These are phyloP conservation scores for Tenthredo scrophulariae DNA, from an alignment of 2,888 invertebrate species.

Conservation along the genomic window DNA sequence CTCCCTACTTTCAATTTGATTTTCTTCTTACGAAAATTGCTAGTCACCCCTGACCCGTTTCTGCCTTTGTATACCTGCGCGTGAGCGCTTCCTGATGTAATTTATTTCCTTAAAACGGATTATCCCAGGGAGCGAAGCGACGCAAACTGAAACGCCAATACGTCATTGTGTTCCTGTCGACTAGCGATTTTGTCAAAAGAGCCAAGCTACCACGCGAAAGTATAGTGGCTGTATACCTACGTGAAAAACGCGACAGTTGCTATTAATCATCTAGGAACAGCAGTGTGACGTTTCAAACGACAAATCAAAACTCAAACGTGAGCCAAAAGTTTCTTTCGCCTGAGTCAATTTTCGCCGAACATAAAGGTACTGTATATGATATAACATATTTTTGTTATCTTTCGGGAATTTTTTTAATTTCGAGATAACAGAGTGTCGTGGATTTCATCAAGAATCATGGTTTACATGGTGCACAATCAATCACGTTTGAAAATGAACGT, in stretches of 20 bases:
- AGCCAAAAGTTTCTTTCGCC: constrained; percentile 2
- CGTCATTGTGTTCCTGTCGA: constrained; percentile 41
- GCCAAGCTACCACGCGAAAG: constrained; percentile 28
- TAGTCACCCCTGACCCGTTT: constrained; percentile 29
- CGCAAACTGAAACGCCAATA: constrained; percentile 46
- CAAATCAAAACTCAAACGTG: constrained; percentile 35
- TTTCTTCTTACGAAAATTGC: constrained; percentile 35
- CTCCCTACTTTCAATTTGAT: constrained; percentile 17
- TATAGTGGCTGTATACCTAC: constrained; percentile 9
- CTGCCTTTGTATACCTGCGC: constrained; percentile 38
- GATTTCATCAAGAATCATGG: neutral
- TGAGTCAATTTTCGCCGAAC: constrained; percentile 28
- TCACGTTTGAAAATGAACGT: neutral
- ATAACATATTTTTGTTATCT: neutral
- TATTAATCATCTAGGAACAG: constrained; percentile 34
- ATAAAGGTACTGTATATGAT: neutral
- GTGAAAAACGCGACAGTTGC: constrained; percentile 31
- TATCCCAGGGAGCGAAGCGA: constrained; percentile 45
- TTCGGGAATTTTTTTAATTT: neutral
- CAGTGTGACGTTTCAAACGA: constrained; percentile 31
- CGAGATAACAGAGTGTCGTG: neutral
- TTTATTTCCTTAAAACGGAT: constrained; percentile 47
- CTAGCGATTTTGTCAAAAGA: constrained; percentile 48
- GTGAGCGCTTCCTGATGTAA: constrained; percentile 39
- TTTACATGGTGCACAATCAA: neutral